Percentiles rank a stretch among this genome's conserved stretches.
phyloP scores from a whole-genome alignment of 2,888 invertebrate genomes.

The Volucella inanis region DNA sequence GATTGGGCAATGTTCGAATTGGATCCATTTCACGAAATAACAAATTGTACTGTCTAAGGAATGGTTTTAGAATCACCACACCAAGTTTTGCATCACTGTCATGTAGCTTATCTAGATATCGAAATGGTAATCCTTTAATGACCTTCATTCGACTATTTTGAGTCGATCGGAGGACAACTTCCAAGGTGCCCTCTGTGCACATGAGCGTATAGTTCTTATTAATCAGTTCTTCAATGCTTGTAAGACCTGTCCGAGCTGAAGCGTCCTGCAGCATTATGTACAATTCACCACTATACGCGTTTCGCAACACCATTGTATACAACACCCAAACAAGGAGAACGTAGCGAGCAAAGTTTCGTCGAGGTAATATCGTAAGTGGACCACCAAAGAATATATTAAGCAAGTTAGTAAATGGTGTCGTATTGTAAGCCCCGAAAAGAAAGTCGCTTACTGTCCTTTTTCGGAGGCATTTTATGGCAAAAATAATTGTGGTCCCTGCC shows the following conservation, averaged over 20 bases:
- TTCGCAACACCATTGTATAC: constrained; percentile 78
- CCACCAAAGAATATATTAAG: constrained; percentile 78
- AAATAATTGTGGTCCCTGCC: constrained; percentile 74
- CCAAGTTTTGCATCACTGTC: constrained; percentile 62
- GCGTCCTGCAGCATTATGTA: constrained; percentile 80
- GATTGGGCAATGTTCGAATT: constrained; percentile 75
- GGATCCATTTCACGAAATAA: constrained; percentile 21
- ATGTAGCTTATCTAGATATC: constrained; percentile 35
- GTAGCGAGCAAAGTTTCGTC: constrained; percentile 80
- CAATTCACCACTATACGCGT: constrained; percentile 79
- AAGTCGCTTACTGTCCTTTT: constrained; percentile 70
- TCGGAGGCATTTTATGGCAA: constrained; percentile 75
- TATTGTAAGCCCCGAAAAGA: constrained; percentile 78
- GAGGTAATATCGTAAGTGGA: constrained; percentile 76
- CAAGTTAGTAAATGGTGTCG: constrained; percentile 77
- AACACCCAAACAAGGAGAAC: constrained; percentile 79
- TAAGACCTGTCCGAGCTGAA: constrained; percentile 72
- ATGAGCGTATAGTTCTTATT: constrained; percentile 75
- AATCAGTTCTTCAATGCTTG: constrained; percentile 77
- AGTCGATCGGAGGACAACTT: constrained; percentile 21
- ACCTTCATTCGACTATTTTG: background rate
- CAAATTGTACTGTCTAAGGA: constrained; percentile 76
- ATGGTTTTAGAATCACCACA: constrained; percentile 72
- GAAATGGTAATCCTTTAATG: constrained; percentile 24
- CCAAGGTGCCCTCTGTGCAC: constrained; percentile 34